Conservation (phyloP, 2,888 invertebrate species). For the Brassicogethes aeneus region DNA sequence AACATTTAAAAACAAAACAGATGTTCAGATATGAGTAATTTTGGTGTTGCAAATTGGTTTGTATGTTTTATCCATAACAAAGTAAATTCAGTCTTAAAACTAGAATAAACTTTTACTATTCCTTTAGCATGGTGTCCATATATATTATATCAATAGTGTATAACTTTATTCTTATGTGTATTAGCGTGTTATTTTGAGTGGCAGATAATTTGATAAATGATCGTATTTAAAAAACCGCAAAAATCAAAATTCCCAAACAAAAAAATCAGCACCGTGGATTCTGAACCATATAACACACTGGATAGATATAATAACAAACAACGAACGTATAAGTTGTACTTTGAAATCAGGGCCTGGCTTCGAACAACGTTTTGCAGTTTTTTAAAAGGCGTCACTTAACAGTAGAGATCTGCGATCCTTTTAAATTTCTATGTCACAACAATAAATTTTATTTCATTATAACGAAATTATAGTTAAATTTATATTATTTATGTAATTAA, state of each 20-base stretch:
- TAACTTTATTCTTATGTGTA: slow-evolving; percentile 32
- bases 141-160: slow-evolving; percentile 33
- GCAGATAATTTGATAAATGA: slow-evolving; percentile 32
- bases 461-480: slow-evolving; percentile 37
- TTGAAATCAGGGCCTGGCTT: slow-evolving; percentile 43
- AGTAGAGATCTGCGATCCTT: slow-evolving; percentile 29
- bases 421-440: slow-evolving; percentile 39
- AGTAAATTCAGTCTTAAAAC: slow-evolving; percentile 13
- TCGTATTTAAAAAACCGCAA: slow-evolving; percentile 36
- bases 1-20: too few species aligned
- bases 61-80: too few species aligned
- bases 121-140: slow-evolving; percentile 21
- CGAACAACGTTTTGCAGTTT: slow-evolving; percentile 31
- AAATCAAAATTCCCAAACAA: slow-evolving; percentile 21
- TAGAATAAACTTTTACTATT: slow-evolving; percentile 28
- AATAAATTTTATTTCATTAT: slow-evolving; percentile 38
- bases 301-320: slow-evolving; percentile 33
- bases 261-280: slow-evolving; percentile 32
- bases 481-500: slow-evolving; percentile 38
- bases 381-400: slow-evolving; percentile 21
- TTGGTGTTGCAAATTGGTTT: too few species aligned
- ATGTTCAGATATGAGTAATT: too few species aligned
- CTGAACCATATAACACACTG: slow-evolving; percentile 24
- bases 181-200: slow-evolving; percentile 34
- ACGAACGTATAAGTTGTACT: slow-evolving; percentile 42